A percentile compares a stretch with the other conserved stretches of the same genome.
Evolutionary conservation across 1,140 invertebrate genomes (phyloP).

Genomic region (Heliothis subflexa): DNA sequence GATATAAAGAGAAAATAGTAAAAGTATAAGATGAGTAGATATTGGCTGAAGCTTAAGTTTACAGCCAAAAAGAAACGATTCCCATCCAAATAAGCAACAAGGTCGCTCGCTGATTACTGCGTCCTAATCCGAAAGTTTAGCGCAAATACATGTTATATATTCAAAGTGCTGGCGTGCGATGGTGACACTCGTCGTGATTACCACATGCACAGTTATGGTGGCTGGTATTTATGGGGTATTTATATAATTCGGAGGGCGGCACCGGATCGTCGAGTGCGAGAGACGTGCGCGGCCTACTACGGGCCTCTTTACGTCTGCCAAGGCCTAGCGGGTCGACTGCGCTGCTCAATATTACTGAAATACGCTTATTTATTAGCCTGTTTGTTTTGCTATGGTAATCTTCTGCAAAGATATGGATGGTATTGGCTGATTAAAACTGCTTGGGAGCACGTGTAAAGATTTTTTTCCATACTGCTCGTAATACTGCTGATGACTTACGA

Average conservation of each 20-base stretch:
- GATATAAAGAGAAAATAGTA: not conserved
- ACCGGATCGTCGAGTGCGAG: constrained; percentile 59
- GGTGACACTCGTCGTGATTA: constrained; percentile 62
- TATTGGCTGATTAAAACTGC: constrained; percentile 34
- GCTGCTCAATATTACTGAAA: constrained; percentile 35
- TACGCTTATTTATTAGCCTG: constrained; percentile 45
- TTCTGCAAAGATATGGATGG: constrained; percentile 8
- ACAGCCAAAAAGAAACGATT: constrained; percentile 18
- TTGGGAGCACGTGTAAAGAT: not conserved
- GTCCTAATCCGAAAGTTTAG: constrained; percentile 24
- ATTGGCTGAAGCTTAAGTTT: not conserved
- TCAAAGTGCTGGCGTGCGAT: constrained; percentile 36
- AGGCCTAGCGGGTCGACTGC: constrained; percentile 58
- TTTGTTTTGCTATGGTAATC: constrained; percentile 27
- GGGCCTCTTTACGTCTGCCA: constrained; percentile 64
- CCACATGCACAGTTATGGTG: constrained; percentile 59
- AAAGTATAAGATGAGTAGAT: not conserved
- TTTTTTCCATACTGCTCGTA: not conserved
- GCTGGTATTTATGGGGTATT: constrained; percentile 54
- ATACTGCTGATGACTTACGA: too few relatives aligned
- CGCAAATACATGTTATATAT: constrained; percentile 34
- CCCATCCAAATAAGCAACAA: not conserved
- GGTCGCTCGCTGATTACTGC: constrained; percentile 19
- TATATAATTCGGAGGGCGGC: constrained; percentile 62
- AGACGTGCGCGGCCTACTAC: constrained; percentile 70